Conservation (phyloP, 2,797 vertebrate genomes). For the Gastrophryne carolinensis region DNA sequence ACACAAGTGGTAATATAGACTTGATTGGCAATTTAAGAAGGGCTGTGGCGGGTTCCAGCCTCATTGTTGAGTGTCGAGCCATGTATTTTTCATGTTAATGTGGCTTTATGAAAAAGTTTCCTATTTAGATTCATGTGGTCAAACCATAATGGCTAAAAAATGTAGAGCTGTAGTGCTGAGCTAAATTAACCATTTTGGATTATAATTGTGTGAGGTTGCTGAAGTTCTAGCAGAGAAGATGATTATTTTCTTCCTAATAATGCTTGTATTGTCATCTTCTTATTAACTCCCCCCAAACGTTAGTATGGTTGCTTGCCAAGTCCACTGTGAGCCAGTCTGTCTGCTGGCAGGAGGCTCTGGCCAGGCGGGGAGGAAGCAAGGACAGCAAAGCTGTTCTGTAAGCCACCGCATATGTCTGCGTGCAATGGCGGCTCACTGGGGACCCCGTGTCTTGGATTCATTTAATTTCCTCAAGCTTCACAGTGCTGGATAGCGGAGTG, state of each 20-base stretch:
- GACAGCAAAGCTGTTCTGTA: neutral
- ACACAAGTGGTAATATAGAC: too few species aligned
- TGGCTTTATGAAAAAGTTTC: too few species aligned
- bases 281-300: neutral
- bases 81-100: too few species aligned
- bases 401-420: constrained; percentile 1
- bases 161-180: too few species aligned
- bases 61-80: too few species aligned
- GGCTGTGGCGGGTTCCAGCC: too few species aligned
- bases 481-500: neutral
- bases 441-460: constrained; percentile 12
- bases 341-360: constrained; percentile 9
- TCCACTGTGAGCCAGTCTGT: too few species aligned
- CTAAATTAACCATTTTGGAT: too few species aligned
- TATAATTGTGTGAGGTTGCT: neutral
- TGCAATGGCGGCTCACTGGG: neutral
- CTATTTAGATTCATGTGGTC: too few species aligned
- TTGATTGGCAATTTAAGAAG: too few species aligned
- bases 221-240: neutral
- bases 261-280: neutral
- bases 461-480: neutral
- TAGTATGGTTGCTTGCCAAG: neutral
- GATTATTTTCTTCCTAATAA: neutral
- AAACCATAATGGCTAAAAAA: too few species aligned
- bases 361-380: neutral